phyloP scores from a whole-genome alignment of 2,113 vertebrate species.

The Neoarius graeffei region DNA sequence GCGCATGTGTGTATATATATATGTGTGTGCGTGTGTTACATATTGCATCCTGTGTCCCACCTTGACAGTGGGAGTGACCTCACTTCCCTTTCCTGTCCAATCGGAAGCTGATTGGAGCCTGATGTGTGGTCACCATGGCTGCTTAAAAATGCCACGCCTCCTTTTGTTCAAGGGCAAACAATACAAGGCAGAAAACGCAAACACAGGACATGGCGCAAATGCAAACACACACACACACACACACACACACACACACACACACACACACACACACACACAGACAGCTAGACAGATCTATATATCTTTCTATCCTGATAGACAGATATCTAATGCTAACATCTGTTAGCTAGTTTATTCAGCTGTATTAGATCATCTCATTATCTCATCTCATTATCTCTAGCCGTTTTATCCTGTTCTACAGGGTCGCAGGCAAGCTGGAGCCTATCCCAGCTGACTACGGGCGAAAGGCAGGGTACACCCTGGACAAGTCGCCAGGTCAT shows the following conservation, averaged over 20 bases:
- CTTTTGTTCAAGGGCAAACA: conserved; percentile 51
- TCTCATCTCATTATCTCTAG: too few relatives aligned
- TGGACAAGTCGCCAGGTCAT: too few relatives aligned
- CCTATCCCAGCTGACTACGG: too few relatives aligned
- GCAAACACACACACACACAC: conserved; percentile 17
- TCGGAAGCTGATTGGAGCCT: conserved; percentile 31
- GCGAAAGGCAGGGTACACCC: too few relatives aligned
- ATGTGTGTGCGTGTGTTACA: background rate
- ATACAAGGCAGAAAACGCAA: conserved; percentile 31
- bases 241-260: conserved; percentile 23
- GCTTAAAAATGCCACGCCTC: conserved; percentile 24
- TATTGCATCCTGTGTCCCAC: conserved; percentile 36
- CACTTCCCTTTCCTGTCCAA: conserved; percentile 48
- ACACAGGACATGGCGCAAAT: background rate
- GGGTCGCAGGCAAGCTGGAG: too few relatives aligned
- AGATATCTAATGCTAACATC: too few relatives aligned
- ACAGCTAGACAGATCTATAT: background rate
- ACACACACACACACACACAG: conserved; percentile 23
- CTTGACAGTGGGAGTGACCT: conserved; percentile 9
- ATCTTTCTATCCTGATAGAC: background rate
- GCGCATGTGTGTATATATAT: too few relatives aligned
- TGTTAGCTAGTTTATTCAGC: too few relatives aligned
- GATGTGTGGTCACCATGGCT: conserved; percentile 6
- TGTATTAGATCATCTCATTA: too few relatives aligned
- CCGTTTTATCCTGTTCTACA: too few relatives aligned